These are phyloP conservation scores for Dinomys branickii DNA, from an alignment of 2,113 vertebrate species.

Conservation along the genomic window DNA sequence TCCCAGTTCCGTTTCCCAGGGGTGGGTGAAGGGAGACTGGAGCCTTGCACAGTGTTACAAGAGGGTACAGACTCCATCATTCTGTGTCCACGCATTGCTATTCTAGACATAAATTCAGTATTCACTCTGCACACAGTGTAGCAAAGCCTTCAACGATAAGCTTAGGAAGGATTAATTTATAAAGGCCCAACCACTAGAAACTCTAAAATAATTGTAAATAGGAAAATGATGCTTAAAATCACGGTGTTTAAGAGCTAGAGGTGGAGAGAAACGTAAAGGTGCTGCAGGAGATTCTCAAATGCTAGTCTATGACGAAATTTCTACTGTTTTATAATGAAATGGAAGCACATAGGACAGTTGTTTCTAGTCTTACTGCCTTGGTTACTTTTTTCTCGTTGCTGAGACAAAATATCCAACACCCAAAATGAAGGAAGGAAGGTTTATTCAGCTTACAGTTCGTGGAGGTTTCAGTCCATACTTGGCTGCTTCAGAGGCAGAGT, in stretches of 20 bases:
- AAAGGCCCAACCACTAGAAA: constrained; percentile 39
- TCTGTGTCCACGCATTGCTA: background rate
- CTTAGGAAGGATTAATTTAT: constrained; percentile 57
- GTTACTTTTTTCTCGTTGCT: too few relatives aligned
- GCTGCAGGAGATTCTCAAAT: background rate
- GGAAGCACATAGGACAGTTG: background rate
- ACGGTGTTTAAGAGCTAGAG: constrained; percentile 9
- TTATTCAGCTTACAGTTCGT: too few relatives aligned
- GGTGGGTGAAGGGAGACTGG: background rate
- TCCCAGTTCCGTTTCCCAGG: background rate
- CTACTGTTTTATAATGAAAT: background rate
- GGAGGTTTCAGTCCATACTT: too few relatives aligned
- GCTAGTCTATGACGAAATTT: background rate
- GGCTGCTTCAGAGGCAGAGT: too few relatives aligned
- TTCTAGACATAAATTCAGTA: constrained; percentile 25
- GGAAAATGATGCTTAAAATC: constrained; percentile 24
- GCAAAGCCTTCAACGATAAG: constrained; percentile 49
- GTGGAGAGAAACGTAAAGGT: background rate
- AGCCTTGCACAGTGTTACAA: background rate
- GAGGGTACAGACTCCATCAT: background rate
- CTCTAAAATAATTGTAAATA: constrained; percentile 39
- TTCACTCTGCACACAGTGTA: background rate
- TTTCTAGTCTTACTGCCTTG: background rate
- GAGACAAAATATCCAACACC: too few relatives aligned
- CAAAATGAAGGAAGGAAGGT: too few relatives aligned